These are phyloP conservation scores for Plebejus melissa DNA, from an alignment of 2,888 invertebrate genomes.

Conservation along the genomic window DNA sequence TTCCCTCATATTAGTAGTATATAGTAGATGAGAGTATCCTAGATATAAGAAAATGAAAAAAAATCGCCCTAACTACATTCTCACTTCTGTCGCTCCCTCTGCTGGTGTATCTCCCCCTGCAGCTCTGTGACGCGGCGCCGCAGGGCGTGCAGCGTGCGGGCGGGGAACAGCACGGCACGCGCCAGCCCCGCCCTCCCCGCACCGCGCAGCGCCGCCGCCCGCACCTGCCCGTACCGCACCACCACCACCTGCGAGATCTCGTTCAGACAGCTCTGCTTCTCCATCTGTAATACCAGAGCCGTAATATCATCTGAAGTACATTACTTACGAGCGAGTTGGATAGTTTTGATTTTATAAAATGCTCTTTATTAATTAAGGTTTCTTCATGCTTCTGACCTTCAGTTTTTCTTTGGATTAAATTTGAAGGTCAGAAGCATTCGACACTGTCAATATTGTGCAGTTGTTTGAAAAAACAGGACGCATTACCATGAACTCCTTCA, in stretches of 20 bases:
- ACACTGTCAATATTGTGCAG: no score
- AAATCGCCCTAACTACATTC: not conserved
- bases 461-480: not conserved
- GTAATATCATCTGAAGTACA: not conserved
- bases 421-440: no score
- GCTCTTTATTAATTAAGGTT: no score
- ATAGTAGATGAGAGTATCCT: no score
- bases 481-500: constrained; percentile 82
- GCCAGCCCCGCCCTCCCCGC: constrained; percentile 60
- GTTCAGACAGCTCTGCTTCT: constrained; percentile 88
- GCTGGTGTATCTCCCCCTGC: constrained; percentile 77
- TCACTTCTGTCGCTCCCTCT: not conserved
- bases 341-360: no score
- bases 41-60: no score
- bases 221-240: constrained; percentile 84
- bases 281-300: constrained; percentile 64
- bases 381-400: no score
- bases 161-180: constrained; percentile 82
- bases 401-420: no score
- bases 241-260: constrained; percentile 85
- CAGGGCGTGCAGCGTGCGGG: constrained; percentile 74
- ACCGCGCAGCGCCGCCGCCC: constrained; percentile 65
- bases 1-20: no score
- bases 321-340: no score
- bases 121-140: constrained; percentile 82